phyloP scores from a whole-genome alignment of 2,888 invertebrate genomes.

The Ophioninae sp. region DNA sequence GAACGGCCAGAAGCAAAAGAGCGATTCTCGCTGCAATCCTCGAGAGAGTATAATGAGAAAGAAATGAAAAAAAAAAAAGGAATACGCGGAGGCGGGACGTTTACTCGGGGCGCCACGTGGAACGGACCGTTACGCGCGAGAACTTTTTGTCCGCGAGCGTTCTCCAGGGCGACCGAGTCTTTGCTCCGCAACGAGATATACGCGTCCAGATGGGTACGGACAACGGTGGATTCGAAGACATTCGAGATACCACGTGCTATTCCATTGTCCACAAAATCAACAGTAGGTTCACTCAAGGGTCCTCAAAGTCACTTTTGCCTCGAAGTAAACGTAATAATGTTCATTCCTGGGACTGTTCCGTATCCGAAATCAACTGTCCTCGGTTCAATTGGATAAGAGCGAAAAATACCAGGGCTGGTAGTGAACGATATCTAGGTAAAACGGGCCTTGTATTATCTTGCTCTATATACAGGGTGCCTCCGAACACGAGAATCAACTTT shows the following conservation, averaged over 20 bases:
- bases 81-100: conserved; percentile 71
- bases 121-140: conserved; percentile 78
- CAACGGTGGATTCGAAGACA: background rate
- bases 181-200: conserved; percentile 24
- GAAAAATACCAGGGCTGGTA: background rate
- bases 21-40: conserved; percentile 23
- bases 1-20: conserved; percentile 26
- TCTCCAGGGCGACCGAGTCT: conserved; percentile 53
- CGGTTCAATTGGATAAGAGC: background rate
- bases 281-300: background rate
- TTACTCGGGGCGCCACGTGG: conserved; percentile 79
- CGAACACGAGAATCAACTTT: background rate
- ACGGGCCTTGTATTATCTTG: background rate
- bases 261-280: background rate
- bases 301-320: background rate
- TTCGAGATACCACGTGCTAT: background rate
- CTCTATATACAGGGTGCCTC: background rate
- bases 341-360: background rate
- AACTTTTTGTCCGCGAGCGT: conserved; percentile 64
- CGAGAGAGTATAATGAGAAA: conserved; percentile 40
- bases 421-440: background rate
- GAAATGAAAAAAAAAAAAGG: conserved; percentile 57
- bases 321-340: background rate
- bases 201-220: background rate
- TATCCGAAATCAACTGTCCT: background rate